Conservation (phyloP, 2,797 vertebrate genomes). For the Botia almorhae region DNA sequence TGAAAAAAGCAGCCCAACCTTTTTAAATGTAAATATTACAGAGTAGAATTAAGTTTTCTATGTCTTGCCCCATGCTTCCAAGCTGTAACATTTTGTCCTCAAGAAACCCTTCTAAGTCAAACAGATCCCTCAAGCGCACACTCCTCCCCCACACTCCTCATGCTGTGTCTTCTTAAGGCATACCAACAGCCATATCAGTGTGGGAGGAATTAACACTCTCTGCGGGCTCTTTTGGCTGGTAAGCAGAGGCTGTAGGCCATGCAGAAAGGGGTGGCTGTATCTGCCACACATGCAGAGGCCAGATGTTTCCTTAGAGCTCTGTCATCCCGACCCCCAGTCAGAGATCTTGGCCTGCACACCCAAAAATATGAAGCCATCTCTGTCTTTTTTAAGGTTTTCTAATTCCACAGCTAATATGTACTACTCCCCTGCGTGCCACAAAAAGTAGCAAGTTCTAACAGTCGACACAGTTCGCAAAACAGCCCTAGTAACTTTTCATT, state of each 20-base stretch:
- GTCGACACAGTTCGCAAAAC: constrained; percentile 6
- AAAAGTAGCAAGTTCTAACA: constrained; percentile 2
- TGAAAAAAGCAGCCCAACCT: not conserved
- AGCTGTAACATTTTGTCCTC: constrained; percentile 25
- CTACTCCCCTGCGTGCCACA: constrained; percentile 15
- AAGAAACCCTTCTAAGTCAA: constrained; percentile 16
- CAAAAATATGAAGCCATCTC: constrained; percentile 18
- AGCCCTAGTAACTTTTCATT: constrained; percentile 44
- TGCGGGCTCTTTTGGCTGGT: constrained; percentile 55
- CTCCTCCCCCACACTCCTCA: constrained; percentile 42
- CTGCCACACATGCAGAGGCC: constrained; percentile 59
- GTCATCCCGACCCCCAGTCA: constrained; percentile 37
- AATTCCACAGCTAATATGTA: constrained; percentile 3
- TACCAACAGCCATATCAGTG: constrained; percentile 58
- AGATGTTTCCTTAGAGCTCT: constrained; percentile 63
- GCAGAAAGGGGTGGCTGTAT: constrained; percentile 28
- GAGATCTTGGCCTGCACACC: constrained; percentile 33
- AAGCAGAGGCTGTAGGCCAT: constrained; percentile 54
- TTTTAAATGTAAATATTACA: constrained; percentile 3
- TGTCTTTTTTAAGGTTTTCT: constrained; percentile 29
- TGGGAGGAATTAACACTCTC: constrained; percentile 48
- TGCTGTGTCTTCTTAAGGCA: constrained; percentile 41
- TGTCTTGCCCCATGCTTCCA: constrained; percentile 6
- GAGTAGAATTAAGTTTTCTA: constrained; percentile 16
- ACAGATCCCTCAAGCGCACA: not conserved